These are phyloP conservation scores for Drosophila elegans DNA, from an alignment of 1,140 invertebrate genomes.

Conservation along the genomic window DNA sequence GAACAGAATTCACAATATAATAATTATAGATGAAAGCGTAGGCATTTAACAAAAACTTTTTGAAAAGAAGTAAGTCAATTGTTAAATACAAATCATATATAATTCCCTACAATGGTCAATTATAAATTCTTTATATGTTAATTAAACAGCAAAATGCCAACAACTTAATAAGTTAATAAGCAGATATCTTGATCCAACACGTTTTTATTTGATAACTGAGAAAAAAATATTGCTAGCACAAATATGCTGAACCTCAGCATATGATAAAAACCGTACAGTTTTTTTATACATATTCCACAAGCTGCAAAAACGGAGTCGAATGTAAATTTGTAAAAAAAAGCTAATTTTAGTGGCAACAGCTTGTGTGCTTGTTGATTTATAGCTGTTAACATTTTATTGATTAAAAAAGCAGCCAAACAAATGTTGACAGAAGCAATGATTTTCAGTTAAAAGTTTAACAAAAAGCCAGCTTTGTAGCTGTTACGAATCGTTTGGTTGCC, in stretches of 20 bases:
- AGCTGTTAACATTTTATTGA: conserved; percentile 44
- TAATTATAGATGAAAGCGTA: too few species aligned
- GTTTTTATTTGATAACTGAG: background rate
- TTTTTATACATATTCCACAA: conserved; percentile 3
- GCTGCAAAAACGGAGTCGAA: conserved; percentile 6
- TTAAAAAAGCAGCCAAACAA: conserved; percentile 31
- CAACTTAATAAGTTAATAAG: background rate
- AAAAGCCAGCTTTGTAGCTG: conserved; percentile 1
- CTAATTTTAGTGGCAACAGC: conserved; percentile 21
- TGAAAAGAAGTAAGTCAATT: too few species aligned
- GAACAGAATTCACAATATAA: too few species aligned
- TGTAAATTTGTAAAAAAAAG: conserved; percentile 10
- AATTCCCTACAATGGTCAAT: too few species aligned
- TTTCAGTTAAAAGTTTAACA: conserved; percentile 11
- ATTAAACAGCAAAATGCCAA: too few species aligned
- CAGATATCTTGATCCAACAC: too few species aligned
- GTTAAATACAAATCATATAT: too few species aligned
- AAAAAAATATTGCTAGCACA: background rate
- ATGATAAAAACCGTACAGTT: conserved; percentile 10
- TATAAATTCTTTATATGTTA: too few species aligned
- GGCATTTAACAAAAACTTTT: too few species aligned
- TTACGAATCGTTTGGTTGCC: conserved; percentile 5
- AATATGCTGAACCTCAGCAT: conserved; percentile 7
- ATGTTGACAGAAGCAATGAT: conserved; percentile 27
- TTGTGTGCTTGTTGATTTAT: conserved; percentile 32